Evolutionary conservation across 2,797 vertebrate species (phyloP).

Genomic region (Pangasius krempfi): DNA sequence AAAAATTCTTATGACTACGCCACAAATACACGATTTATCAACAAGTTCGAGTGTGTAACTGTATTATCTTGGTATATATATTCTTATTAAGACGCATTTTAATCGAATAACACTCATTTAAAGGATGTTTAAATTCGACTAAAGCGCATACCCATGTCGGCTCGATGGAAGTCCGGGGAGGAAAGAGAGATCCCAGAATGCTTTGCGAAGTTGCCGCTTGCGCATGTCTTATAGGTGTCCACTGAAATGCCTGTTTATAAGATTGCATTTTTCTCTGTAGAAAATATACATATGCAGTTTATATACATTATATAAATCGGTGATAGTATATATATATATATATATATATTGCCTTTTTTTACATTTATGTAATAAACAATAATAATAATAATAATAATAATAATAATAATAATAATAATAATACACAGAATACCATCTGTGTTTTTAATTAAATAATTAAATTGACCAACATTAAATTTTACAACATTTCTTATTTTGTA

Average conservation of each 20-base stretch:
- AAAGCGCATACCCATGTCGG: conserved; percentile 75
- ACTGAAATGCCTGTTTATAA: conserved; percentile 20
- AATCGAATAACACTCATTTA: not conserved
- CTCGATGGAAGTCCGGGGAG: conserved; percentile 70
- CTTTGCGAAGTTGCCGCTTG: conserved; percentile 69
- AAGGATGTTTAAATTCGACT: not conserved
- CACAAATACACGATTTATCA: not conserved
- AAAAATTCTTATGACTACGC: accelerated
- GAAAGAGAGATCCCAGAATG: conserved; percentile 76
- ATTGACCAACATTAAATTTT: not conserved
- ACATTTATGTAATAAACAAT: not conserved
- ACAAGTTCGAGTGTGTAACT: not conserved
- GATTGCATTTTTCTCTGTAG: not conserved
- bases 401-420: not conserved
- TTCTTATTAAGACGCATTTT: not conserved
- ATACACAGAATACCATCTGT: not conserved
- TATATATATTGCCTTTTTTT: too few species aligned
- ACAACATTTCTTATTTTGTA: too few species aligned
- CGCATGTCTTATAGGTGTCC: conserved; percentile 47
- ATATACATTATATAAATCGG: not conserved
- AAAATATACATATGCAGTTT: not conserved
- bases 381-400: too few species aligned
- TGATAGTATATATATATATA: too few species aligned
- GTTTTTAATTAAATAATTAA: not conserved
- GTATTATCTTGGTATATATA: not conserved